phyloP scores from a whole-genome alignment of 1,140 invertebrate species.

The Asbolus verrucosus region DNA sequence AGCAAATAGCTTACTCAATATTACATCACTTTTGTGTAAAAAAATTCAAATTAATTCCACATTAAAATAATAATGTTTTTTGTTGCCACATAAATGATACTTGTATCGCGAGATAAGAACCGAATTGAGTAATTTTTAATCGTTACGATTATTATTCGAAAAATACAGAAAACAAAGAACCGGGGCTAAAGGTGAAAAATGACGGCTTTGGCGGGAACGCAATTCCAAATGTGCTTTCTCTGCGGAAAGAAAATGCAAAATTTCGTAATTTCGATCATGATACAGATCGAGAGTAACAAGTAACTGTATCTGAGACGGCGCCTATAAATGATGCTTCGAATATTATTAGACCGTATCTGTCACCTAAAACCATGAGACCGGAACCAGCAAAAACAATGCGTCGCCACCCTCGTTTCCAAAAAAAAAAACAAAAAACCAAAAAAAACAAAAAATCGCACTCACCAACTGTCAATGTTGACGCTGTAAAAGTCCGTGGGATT shows the following conservation, averaged over 20 bases:
- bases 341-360: conserved; percentile 58
- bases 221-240: neutral
- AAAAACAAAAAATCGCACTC: too few relatives aligned
- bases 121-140: conserved; percentile 2
- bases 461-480: conserved; percentile 51
- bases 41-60: neutral
- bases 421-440: neutral
- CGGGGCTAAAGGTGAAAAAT: neutral
- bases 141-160: too few relatives aligned
- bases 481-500: conserved; percentile 14
- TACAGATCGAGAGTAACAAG: conserved; percentile 37
- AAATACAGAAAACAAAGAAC: neutral
- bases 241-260: conserved; percentile 4
- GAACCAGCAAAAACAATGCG: conserved; percentile 50
- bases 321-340: conserved; percentile 43
- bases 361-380: conserved; percentile 53
- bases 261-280: conserved; percentile 16
- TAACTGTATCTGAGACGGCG: conserved; percentile 47
- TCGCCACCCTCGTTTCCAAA: neutral
- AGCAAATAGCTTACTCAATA: conserved; percentile 4
- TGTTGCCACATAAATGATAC: conserved; percentile 1
- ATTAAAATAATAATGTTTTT: neutral
- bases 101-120: neutral
- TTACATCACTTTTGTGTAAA: conserved; percentile 22
- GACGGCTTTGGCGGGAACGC: conserved; percentile 13